These are phyloP conservation scores for Pterostichus madidus DNA, from an alignment of 2,888 invertebrate genomes.

Conservation along the genomic window DNA sequence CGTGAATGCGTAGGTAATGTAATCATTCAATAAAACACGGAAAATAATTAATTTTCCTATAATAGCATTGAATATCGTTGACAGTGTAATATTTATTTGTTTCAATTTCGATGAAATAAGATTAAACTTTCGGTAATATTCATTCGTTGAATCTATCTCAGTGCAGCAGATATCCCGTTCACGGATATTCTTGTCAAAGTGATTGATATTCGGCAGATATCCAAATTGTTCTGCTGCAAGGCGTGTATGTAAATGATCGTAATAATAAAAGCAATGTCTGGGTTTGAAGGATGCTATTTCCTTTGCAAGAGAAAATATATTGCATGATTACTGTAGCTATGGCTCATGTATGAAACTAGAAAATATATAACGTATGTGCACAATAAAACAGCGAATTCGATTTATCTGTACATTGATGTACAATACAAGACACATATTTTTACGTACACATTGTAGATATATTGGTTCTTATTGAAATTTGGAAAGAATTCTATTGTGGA, in stretches of 20 bases:
- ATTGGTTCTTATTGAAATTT: slow-evolving; percentile 19
- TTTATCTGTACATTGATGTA: slow-evolving; percentile 48
- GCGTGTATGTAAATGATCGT: slow-evolving; percentile 60
- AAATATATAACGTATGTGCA: slow-evolving; percentile 48
- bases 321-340: slow-evolving; percentile 57
- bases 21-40: too few species aligned
- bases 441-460: slow-evolving; percentile 29
- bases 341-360: slow-evolving; percentile 48
- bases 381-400: slow-evolving; percentile 51
- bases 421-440: slow-evolving; percentile 45
- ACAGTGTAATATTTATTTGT: background rate
- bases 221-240: slow-evolving; percentile 42
- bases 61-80: background rate
- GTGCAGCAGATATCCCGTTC: slow-evolving; percentile 22
- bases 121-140: background rate
- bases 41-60: background rate
- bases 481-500: slow-evolving; percentile 30
- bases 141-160: slow-evolving; percentile 10
- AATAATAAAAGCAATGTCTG: slow-evolving; percentile 60
- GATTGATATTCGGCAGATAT: slow-evolving; percentile 60
- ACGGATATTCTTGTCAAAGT: slow-evolving; percentile 54
- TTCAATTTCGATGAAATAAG: slow-evolving; percentile 1
- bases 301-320: slow-evolving; percentile 53
- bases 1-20: too few species aligned
- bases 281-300: slow-evolving; percentile 42